Evolutionary conservation across 2,113 vertebrate species (phyloP), one percentile per base, ranked within the genome.

Genomic region (Tupaia chinensis): DNA sequence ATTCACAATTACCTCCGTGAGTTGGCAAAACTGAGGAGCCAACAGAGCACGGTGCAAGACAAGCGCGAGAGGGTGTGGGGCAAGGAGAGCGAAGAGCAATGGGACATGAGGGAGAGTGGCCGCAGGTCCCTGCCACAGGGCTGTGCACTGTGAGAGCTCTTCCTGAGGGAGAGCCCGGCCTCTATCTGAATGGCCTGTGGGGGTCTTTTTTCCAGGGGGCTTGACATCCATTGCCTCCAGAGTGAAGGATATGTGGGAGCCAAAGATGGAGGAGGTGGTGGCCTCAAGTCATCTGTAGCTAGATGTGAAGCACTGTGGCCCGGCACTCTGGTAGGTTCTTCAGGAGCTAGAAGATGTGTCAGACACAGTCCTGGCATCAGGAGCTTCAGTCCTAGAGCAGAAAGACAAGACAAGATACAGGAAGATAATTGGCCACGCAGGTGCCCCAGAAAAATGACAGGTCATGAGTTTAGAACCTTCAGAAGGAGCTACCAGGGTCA

Each of bases 1-100:
- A 95, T 97, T 92, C 74, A 83, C 89, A 91, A 29, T 95, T 34
- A 88, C 85, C 69, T 85, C 1, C 4, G n/a, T 92, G 93, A 95
- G 72, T 88, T 86, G 58, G 93, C 94, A 95, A 34, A 96, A 95
- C 25, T 0, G 63, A 87, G 77, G 65, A 27, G 11, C 61, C 68
- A 3, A 7, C 27, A 9, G 83, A 84, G 27, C 85, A 4, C 1
- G 3, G 27, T 22, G 15, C 54, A 63, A 56, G 58, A 60, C 56
- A 54, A 7, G 25, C 63, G 61, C 29, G 11, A 7, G 69, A 63
- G 70, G 72, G 32, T 19, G 4, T 12, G 5, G 69, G 86, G 56
- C 34, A 20, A 60, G 70, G 70, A 20, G 20, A 56, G 60, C 44
- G 15, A 15, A 7, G 9, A 4, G 27, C 11, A 13, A 9, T 54